These are phyloP conservation scores for Riptortus pedestris DNA, from an alignment of 1,140 invertebrate genomes.

Conservation along the genomic window DNA sequence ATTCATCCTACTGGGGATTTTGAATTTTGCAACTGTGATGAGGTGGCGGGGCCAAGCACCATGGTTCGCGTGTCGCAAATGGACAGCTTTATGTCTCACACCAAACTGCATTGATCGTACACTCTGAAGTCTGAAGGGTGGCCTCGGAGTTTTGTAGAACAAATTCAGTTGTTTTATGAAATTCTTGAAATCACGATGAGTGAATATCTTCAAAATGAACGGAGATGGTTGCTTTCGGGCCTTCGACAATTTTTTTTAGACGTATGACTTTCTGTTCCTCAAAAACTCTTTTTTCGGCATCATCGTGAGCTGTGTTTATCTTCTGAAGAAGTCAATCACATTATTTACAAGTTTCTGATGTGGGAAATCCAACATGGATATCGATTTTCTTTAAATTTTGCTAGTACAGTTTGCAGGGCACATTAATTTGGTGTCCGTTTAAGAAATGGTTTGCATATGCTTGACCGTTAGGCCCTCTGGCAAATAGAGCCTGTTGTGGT, in stretches of 20 bases:
- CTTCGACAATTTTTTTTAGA: slow-evolving; percentile 1
- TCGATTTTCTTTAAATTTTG: neutral
- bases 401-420: neutral
- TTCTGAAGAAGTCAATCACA: neutral
- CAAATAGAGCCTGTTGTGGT: neutral
- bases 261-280: neutral
- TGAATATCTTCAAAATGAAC: slow-evolving; percentile 4
- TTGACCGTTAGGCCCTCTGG: slow-evolving; percentile 9
- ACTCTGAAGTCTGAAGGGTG: too few relatives aligned
- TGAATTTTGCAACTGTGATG: too few relatives aligned
- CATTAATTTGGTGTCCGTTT: neutral
- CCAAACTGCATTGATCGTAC: too few relatives aligned
- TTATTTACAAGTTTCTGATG: neutral
- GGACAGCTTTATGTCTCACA: too few relatives aligned
- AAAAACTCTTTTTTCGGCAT: neutral
- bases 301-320: neutral
- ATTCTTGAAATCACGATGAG: slow-evolving; percentile 30
- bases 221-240: slow-evolving; percentile 10
- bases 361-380: neutral
- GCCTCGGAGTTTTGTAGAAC: too few relatives aligned
- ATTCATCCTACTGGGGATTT: too few relatives aligned
- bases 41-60: too few relatives aligned
- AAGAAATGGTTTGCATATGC: neutral
- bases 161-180: too few relatives aligned
- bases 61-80: too few relatives aligned